Base-by-base conservation (phyloP, 2,113 vertebrate species). In the Dolichallabes microphthalmus region DNA sequence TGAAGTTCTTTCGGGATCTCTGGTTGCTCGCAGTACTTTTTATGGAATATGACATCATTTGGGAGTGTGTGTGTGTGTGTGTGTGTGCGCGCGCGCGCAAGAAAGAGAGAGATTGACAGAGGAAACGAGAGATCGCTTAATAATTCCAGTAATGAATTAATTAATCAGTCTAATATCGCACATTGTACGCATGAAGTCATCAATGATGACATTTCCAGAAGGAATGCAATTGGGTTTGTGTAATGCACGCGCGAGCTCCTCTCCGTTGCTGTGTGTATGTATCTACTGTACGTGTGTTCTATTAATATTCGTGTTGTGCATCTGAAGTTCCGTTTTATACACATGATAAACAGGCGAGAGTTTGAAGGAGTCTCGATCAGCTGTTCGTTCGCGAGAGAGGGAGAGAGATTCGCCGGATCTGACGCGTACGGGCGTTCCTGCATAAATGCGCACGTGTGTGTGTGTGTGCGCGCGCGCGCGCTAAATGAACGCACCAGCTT, bases 41-140 rank as follows among this genome's bases (percentile, higher is more conserved):
- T 93, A 90, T 83, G 88, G 82, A 91, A 89, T 93, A 94, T 95
- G 89, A 94, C 93, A 94, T 95, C 95, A 94, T 95, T 87, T 87
- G 84, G 61, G 68, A 30, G 84, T 83, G 52, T 84, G 85, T 55
- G 79, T 55, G 32, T 82, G 91, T 82, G 91, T 92, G 91, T 89
- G 88, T 90, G 88, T 86, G 91, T 19, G 90, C 88, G 78, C 22
- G 80, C 32, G 77, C 14, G 69, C 13, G 27, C n/a, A n/a, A 55
- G 39, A 39, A 6, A 39, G 39, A 39, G 39, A 39, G 39, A 39
- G 39, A 39, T 39, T 45, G 45, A 45, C 53, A 35, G 52, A 10
- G 50, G 39, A 22, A 32, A 11, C 3, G 20, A 19, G 39, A 5
- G 19, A 10, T 35, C 53, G 25, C n/a, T 52, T 30, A 8, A n/a